Percentiles rank a stretch among this genome's conserved stretches.
Conservation (phyloP, 2,113 vertebrate species). For the Oryctolagus cuniculus region DNA sequence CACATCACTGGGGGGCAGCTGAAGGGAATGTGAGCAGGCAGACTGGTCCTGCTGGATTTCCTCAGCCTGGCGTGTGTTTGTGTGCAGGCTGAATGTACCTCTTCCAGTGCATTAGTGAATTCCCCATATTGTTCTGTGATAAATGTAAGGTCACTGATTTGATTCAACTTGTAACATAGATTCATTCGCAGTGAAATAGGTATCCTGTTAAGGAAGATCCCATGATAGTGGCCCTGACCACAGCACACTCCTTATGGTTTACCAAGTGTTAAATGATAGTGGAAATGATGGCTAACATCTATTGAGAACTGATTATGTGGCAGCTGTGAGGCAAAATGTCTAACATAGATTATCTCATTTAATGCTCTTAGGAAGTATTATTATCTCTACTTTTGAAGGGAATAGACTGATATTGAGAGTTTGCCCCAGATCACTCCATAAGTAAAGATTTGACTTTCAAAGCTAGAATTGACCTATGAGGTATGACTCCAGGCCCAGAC, state of each 20-base stretch:
- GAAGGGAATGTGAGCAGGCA: neutral
- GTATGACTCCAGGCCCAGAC: neutral
- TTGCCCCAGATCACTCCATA: neutral
- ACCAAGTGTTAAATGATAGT: neutral
- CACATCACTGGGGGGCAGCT: neutral
- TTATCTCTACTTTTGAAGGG: neutral
- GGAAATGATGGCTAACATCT: neutral
- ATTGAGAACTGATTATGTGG: neutral
- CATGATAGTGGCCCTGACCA: accelerated
- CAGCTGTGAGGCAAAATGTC: neutral
- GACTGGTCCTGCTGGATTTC: neutral
- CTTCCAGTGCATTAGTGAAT: neutral
- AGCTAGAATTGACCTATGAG: neutral
- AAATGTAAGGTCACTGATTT: neutral
- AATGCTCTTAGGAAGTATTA: neutral
- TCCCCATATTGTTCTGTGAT: neutral
- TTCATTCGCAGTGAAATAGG: neutral
- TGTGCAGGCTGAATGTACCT: neutral
- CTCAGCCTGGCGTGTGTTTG: neutral
- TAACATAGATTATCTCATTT: neutral
- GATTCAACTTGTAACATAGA: neutral
- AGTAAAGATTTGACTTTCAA: neutral
- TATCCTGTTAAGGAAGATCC: neutral
- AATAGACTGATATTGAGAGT: neutral
- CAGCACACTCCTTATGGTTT: neutral